These are phyloP conservation scores for Macrophya alboannulata DNA, from an alignment of 2,888 invertebrate genomes.

Conservation along the genomic window DNA sequence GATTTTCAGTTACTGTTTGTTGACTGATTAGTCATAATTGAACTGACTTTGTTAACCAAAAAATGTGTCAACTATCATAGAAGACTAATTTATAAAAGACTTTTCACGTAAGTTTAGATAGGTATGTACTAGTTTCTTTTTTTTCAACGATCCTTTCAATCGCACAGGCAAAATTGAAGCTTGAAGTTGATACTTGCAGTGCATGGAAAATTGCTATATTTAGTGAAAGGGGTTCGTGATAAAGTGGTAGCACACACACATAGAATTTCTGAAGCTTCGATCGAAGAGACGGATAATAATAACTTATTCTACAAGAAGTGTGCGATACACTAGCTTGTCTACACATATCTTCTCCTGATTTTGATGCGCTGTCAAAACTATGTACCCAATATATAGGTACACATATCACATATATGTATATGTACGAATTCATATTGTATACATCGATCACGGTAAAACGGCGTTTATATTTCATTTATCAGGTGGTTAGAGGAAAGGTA, in stretches of 20 bases:
- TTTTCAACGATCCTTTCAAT: background rate
- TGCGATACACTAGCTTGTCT: background rate
- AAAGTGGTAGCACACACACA: background rate
- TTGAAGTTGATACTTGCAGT: background rate
- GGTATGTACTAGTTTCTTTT: too few relatives aligned
- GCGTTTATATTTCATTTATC: constrained; percentile 66
- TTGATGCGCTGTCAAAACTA: background rate
- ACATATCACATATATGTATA: background rate
- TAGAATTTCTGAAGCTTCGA: background rate
- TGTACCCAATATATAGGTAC: too few relatives aligned
- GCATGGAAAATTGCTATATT: background rate
- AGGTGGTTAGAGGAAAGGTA: constrained; percentile 93
- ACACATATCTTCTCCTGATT: background rate
- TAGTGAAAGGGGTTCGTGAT: background rate
- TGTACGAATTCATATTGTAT: background rate
- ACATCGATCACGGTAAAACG: background rate
- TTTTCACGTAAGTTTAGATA: background rate
- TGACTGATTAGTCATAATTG: too few relatives aligned
- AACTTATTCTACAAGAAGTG: background rate
- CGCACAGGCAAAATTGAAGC: background rate
- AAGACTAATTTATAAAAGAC: background rate
- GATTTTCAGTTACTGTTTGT: too few relatives aligned
- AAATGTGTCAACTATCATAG: background rate
- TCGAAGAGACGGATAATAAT: constrained; percentile 6
- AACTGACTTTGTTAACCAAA: background rate